Percentiles rank a stretch among this genome's conserved stretches.
phyloP scores from a whole-genome alignment of 2,888 invertebrate species.

The Baccha elongata region DNA sequence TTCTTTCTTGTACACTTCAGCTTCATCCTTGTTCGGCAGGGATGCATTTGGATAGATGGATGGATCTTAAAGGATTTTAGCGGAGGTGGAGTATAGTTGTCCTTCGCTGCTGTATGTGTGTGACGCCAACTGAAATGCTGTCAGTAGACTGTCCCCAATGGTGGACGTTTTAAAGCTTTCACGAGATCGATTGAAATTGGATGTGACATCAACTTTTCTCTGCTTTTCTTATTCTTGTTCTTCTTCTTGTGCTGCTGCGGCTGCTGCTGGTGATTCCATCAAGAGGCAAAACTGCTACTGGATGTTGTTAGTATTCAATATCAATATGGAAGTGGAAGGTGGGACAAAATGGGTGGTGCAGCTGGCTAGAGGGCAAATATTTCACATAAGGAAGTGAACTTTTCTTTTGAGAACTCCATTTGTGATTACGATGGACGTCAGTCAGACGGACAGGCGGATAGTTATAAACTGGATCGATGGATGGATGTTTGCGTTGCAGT shows the following conservation, averaged over 20 bases:
- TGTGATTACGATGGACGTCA: conserved; percentile 73
- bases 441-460: conserved; percentile 69
- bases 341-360: conserved; percentile 9
- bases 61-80: conserved; percentile 44
- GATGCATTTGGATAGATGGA: conserved; percentile 68
- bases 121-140: conserved; percentile 74
- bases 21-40: conserved; percentile 21
- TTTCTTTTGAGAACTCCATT: conserved; percentile 72
- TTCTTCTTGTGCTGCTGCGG: conserved; percentile 27
- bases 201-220: conserved; percentile 76
- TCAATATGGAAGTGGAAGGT: background rate
- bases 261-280: conserved; percentile 23
- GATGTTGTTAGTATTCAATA: conserved; percentile 61
- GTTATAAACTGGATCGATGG: conserved; percentile 68
- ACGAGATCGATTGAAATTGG: conserved; percentile 77
- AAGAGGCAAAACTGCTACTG: conserved; percentile 25
- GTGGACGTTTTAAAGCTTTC: conserved; percentile 75
- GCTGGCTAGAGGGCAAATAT: conserved; percentile 63
- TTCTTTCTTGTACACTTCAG: conserved; percentile 23
- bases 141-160: conserved; percentile 75
- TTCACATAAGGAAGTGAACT: conserved; percentile 74
- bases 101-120: conserved; percentile 66
- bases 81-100: conserved; percentile 43
- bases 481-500: conserved; percentile 66
- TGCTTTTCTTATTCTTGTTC: conserved; percentile 43